Evolutionary conservation across 2,888 invertebrate species (phyloP), one percentile per base, ranked within the genome.

Genomic region (Drosophila maculinotata): DNA sequence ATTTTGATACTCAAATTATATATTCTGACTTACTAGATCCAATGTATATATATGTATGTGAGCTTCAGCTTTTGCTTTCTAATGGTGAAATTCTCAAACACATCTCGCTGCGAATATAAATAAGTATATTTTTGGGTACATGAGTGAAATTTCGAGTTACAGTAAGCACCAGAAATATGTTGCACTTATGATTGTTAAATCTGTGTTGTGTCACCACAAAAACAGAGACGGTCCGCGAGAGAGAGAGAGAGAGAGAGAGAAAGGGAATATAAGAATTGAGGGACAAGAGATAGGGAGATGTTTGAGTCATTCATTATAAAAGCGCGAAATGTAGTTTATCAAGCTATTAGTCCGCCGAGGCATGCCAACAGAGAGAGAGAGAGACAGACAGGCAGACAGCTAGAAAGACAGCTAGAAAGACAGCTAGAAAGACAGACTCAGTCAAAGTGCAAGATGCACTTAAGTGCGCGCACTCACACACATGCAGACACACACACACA

Each of bases 271-370:
- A n/a, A n/a, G n/a, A n/a, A n/a, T n/a, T n/a, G 25, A 6, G 6
- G 8, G n/a, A 1, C 7, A 14, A 31, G n/a, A 30, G 23, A 31
- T n/a, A 28, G 47, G 31, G 9, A 17, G 12, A 45, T 47, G 63
- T 31, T 30, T 67, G 41, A 60, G 45, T 60, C 79, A 63, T 48
- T 77, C 68, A 74, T 83, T 64, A 82, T 71, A 49, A 68, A 63
- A 74, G 76, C 65, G 81, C 52, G 76, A 69, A 65, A 73, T 70
- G 63, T 63, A 70, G 76, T 84, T 84, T 74, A 84, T 84, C 79
- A 79, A 65, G 82, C 80, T 84, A 81, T 81, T 81, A 81, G 85
- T 71, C 60, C 62, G 64, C 41, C 60, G 59, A 57, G 58, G 31
- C 69, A 56, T 60, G 38, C 36, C 59, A 59, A 41, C 26, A 52